A percentile compares a stretch with the other conserved stretches of the same genome.
phyloP scores from a whole-genome alignment of 2,888 invertebrate species.

The Pandemis corylana region DNA sequence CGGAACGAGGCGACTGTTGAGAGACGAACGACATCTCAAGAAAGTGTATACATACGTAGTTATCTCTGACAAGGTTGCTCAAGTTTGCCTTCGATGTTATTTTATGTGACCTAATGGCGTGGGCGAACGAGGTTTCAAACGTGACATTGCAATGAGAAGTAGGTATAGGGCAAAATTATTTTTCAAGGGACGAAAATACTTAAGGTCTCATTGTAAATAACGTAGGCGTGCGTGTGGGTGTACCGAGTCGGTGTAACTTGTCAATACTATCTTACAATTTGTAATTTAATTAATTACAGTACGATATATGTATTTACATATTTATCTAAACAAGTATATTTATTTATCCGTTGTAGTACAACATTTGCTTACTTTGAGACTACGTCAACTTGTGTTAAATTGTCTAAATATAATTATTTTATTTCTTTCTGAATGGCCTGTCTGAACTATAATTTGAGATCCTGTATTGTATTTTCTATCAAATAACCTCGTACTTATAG shows the following conservation, averaged over 20 bases:
- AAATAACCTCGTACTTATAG: not conserved
- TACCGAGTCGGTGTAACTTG: not conserved
- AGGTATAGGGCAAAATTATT: not conserved
- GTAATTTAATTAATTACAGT: no score
- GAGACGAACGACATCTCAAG: not conserved
- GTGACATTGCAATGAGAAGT: slow-evolving; percentile 15
- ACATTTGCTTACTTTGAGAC: no score
- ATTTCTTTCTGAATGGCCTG: no score
- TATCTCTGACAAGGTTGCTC: not conserved
- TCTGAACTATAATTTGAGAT: no score
- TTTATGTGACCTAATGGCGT: slow-evolving; percentile 25
- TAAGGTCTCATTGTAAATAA: not conserved
- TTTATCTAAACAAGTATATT: no score
- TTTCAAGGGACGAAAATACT: not conserved
- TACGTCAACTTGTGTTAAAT: no score
- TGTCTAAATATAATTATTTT: no score
- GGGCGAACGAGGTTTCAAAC: slow-evolving; percentile 25
- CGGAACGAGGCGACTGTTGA: slow-evolving; percentile 40
- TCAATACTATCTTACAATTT: no score
- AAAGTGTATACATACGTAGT: not conserved
- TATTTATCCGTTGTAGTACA: no score
- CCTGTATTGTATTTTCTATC: not conserved
- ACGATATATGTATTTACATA: no score
- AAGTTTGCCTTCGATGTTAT: slow-evolving; percentile 20
- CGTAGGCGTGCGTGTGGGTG: not conserved